A percentile compares a stretch with the other conserved stretches of the same genome.
These are phyloP conservation scores for Umimayanthus chanpuru DNA, from an alignment of 92 coral and sea anemone genomes.

Conservation along the genomic window DNA sequence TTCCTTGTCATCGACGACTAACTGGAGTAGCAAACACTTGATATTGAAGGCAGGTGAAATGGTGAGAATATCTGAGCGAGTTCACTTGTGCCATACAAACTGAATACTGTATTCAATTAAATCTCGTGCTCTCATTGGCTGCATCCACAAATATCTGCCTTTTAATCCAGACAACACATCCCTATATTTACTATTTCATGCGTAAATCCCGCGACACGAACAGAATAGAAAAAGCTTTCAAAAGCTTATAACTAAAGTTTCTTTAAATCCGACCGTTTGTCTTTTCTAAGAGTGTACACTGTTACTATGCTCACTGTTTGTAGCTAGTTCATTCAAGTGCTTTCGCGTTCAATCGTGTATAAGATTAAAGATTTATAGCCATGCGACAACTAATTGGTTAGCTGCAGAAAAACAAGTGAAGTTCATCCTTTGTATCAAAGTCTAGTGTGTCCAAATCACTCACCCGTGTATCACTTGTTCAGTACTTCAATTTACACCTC, in stretches of 20 bases:
- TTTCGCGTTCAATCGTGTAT: not conserved
- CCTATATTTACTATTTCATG: conserved; percentile 11
- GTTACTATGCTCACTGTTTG: not conserved
- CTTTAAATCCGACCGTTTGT: not conserved
- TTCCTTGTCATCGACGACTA: not conserved
- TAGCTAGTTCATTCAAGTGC: not conserved
- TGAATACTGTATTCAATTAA: conserved; percentile 35
- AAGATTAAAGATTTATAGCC: conserved; percentile 35
- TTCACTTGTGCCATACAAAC: conserved; percentile 26
- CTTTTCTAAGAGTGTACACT: too few relatives aligned
- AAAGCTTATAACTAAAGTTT: not conserved
- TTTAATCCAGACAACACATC: conserved; percentile 38
- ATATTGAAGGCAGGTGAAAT: conserved; percentile 32
- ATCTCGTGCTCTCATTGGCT: conserved; percentile 38
- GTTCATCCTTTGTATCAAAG: not conserved
- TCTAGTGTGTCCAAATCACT: not conserved
- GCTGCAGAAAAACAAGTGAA: conserved; percentile 8
- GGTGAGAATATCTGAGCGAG: conserved; percentile 25
- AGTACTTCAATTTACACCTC: not conserved
- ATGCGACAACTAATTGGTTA: conserved; percentile 25
- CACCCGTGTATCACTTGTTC: not conserved
- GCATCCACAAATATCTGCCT: conserved; percentile 12
- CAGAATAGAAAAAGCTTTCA: not conserved
- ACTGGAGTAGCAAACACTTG: conserved; percentile 29
- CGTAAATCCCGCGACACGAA: not conserved